Evolutionary conservation across 1,140 invertebrate genomes (phyloP).

Genomic region (Drosophila quadrilineata): DNA sequence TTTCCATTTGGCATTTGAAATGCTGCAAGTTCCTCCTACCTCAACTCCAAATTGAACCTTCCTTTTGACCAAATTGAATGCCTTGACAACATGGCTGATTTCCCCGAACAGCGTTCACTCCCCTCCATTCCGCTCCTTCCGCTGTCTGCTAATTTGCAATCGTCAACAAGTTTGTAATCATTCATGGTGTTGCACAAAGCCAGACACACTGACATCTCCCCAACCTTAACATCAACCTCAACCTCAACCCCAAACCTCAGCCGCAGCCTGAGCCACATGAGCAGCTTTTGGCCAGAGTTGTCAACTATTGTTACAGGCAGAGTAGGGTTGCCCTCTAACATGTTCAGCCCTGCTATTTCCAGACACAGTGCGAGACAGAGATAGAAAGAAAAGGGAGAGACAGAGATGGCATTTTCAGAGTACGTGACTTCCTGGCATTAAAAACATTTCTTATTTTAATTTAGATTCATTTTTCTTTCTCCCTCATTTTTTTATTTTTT

Average conservation of each 20-base stretch:
- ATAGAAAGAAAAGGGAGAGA: no score
- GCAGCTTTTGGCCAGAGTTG: slow-evolving; percentile 11
- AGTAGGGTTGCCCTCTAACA: slow-evolving; percentile 26
- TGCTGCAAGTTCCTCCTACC: background rate
- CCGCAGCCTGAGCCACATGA: slow-evolving; percentile 1
- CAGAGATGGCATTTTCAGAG: no score
- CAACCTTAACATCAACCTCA: background rate
- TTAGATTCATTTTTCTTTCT: slow-evolving; percentile 17
- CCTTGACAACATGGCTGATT: slow-evolving; percentile 17
- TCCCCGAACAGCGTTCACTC: no score
- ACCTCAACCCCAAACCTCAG: background rate
- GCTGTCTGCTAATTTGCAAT: slow-evolving; percentile 47
- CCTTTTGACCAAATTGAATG: slow-evolving; percentile 16
- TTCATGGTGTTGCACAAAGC: slow-evolving; percentile 40
- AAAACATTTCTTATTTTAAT: slow-evolving; percentile 46
- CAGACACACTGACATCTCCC: slow-evolving; percentile 18
- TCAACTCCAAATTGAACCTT: background rate
- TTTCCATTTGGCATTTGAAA: no score
- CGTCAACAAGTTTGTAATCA: slow-evolving; percentile 52
- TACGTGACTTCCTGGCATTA: slow-evolving; percentile 44
- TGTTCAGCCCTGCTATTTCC: slow-evolving; percentile 22
- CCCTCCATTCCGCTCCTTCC: background rate
- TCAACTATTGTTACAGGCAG: slow-evolving; percentile 29
- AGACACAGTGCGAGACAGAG: slow-evolving; percentile 6
- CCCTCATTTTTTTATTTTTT: slow-evolving; percentile 15